Percentiles rank a stretch among this genome's conserved stretches.
Evolutionary conservation across 2,888 invertebrate genomes (phyloP).

Genomic region (Rhaphigaster nebulosa): DNA sequence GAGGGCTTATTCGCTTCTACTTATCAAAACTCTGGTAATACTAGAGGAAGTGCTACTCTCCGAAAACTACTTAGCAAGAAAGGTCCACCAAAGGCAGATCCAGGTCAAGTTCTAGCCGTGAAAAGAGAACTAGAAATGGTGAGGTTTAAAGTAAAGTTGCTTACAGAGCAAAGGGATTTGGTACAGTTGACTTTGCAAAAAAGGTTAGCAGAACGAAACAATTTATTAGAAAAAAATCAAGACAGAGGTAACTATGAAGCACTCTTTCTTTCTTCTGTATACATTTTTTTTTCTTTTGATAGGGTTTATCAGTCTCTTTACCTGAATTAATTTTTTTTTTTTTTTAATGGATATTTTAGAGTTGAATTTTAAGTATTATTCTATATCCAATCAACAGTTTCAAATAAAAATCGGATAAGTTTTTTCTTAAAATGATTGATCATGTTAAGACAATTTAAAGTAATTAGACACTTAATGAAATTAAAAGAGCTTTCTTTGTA

Average conservation of each 20-base stretch:
- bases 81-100: constrained; percentile 61
- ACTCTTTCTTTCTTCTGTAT: background rate
- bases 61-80: constrained; percentile 66
- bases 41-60: constrained; percentile 66
- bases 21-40: constrained; percentile 63
- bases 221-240: constrained; percentile 78
- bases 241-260: constrained; percentile 58
- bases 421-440: too few species aligned
- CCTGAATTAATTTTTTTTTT: too few species aligned
- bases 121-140: constrained; percentile 80
- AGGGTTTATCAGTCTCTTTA: background rate
- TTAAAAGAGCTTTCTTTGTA: too few species aligned
- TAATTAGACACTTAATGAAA: too few species aligned
- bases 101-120: constrained; percentile 75
- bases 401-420: too few species aligned
- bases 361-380: too few species aligned
- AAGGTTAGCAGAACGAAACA: constrained; percentile 75
- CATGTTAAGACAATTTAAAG: too few species aligned
- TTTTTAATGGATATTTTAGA: too few species aligned
- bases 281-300: background rate
- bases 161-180: constrained; percentile 75
- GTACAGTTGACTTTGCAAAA: constrained; percentile 57
- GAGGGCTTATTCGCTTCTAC: constrained; percentile 67
- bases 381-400: too few species aligned
- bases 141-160: constrained; percentile 77